Evolutionary conservation across 2,113 vertebrate genomes (phyloP).

Genomic region (Leptodactylus fuscus): DNA sequence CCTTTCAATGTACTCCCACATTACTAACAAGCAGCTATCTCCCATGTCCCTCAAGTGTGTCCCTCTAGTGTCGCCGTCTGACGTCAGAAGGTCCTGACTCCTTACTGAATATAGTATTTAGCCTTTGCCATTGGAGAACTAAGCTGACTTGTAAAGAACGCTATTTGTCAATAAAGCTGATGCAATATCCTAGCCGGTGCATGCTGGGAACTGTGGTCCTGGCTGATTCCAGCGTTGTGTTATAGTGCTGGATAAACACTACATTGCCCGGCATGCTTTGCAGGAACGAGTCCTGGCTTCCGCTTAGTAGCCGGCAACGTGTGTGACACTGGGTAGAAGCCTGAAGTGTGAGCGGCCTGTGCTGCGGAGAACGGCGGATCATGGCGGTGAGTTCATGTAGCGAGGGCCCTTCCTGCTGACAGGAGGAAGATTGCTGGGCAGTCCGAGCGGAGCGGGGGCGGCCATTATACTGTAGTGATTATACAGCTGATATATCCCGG

Average conservation of each 20-base stretch:
- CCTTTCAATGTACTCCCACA: no score
- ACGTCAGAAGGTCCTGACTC: no score
- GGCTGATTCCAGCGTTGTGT: accelerated
- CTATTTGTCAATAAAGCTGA: conserved; percentile 34
- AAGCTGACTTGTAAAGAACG: background rate
- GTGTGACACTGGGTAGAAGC: conserved; percentile 5
- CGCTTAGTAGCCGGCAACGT: conserved; percentile 51
- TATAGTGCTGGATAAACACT: background rate
- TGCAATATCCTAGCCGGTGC: conserved; percentile 5
- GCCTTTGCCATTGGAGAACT: background rate
- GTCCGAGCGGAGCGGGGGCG: no score
- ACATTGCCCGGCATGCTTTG: conserved; percentile 27
- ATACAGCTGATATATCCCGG: no score
- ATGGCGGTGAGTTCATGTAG: conserved; percentile 38
- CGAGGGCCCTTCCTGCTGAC: no score
- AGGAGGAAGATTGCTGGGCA: no score
- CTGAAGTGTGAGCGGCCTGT: background rate
- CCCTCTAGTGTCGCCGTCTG: no score
- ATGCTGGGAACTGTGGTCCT: conserved; percentile 38
- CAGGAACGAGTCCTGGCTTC: background rate
- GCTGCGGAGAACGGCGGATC: background rate
- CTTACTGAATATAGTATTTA: no score
- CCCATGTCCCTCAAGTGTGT: no score
- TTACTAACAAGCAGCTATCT: no score
- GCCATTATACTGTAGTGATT: no score